Conservation (phyloP, 2,797 vertebrate species). For the Fundulus diaphanus region DNA sequence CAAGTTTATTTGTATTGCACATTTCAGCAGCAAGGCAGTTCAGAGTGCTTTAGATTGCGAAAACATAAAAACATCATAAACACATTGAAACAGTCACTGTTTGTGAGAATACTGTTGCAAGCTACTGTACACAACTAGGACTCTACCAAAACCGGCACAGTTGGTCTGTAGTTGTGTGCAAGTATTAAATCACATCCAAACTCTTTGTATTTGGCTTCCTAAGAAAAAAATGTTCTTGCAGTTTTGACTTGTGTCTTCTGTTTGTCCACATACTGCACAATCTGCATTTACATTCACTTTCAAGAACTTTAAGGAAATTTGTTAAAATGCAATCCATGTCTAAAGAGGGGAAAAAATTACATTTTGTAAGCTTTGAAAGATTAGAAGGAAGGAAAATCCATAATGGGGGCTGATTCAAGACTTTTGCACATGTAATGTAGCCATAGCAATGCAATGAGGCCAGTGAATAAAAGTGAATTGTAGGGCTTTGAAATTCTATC, state of each 20-base stretch:
- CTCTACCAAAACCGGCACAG: neutral
- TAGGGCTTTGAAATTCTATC: neutral
- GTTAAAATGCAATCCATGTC: neutral
- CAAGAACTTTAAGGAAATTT: neutral
- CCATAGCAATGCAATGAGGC: neutral
- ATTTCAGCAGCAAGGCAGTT: too few relatives aligned
- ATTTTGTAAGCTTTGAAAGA: neutral
- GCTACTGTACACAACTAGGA: neutral
- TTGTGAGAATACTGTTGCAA: too few relatives aligned
- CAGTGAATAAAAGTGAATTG: neutral
- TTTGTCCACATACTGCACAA: neutral
- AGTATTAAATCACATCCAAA: neutral
- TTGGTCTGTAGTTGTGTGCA: neutral
- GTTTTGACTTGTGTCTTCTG: neutral
- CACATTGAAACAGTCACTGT: too few relatives aligned
- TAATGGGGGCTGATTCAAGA: neutral
- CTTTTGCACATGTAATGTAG: neutral
- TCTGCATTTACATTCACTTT: neutral
- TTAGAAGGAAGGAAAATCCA: neutral
- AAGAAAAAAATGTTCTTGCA: neutral
- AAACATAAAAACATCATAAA: too few relatives aligned
- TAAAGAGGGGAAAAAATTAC: neutral
- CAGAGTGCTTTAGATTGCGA: too few relatives aligned
- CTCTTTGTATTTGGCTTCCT: neutral
- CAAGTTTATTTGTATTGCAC: too few relatives aligned